Evolutionary conservation across 2,113 vertebrate genomes (phyloP).

Genomic region (Mormyrus lacerda): DNA sequence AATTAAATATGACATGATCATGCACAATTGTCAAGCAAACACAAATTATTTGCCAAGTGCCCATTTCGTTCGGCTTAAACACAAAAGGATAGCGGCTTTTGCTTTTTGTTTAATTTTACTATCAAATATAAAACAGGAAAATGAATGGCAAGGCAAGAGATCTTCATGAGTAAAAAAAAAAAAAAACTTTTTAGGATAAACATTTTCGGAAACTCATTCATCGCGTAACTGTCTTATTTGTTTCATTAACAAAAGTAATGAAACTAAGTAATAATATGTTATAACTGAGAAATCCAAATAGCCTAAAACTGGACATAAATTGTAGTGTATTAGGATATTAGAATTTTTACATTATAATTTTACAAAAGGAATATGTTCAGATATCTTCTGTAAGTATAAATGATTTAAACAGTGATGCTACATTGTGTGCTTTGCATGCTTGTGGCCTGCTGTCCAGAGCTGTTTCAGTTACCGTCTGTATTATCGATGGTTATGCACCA

Average conservation of each 20-base stretch:
- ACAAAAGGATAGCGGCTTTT: conserved; percentile 23
- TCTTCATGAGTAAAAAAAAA: conserved; percentile 22
- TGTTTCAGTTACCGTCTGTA: neutral
- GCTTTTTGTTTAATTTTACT: conserved; percentile 29
- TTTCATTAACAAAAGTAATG: neutral
- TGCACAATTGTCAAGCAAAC: too few species aligned
- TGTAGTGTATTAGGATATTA: neutral
- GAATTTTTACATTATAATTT: neutral
- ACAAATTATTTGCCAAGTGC: neutral
- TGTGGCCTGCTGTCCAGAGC: neutral
- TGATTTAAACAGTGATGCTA: neutral
- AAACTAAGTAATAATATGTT: neutral
- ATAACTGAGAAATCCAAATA: neutral
- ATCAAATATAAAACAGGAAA: conserved; percentile 34
- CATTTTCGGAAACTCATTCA: neutral
- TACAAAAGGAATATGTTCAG: neutral
- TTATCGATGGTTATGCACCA: neutral
- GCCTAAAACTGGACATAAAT: neutral
- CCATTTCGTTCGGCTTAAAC: conserved; percentile 25
- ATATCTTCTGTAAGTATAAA: neutral
- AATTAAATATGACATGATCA: neutral
- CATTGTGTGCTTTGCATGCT: neutral
- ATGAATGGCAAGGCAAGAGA: conserved; percentile 25
- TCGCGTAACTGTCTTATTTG: neutral
- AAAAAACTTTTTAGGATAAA: conserved; percentile 24